Base-by-base conservation (phyloP, 2,888 invertebrate genomes). In the Ectemnius lituratus region DNA sequence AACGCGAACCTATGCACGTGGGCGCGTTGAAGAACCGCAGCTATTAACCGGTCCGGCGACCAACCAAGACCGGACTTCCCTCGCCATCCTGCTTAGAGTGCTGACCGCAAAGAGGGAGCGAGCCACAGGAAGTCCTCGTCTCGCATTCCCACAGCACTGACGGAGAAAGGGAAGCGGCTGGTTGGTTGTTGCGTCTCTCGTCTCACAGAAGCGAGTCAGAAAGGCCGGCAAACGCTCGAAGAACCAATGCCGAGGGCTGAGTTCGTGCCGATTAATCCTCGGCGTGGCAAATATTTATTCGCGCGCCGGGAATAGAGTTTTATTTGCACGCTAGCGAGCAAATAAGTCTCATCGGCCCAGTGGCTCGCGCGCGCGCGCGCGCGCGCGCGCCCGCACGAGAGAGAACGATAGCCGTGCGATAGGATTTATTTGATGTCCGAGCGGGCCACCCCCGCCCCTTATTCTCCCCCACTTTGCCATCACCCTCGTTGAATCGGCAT, bases 21-120 rank as follows among this genome's bases (percentile, higher is more conserved):
- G 65, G 65, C 65, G 23, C 23, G 52, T 52, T 70, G 18, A 61
- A 70, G 60, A 59, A 56, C 70, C 28, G 1, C 6, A 64, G 20
- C 58, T 63, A 73, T 76, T 76, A 76, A 73, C 67, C 76, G 70
- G 76, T 73, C 67, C 73, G 27, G 37, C 67, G 73, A 67, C 66
- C 58, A 75, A 28, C 14, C 16, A 28, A 23, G 18, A 47, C 45
- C 58, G 20, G 46, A 28, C 20, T 59, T 37, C 18, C n/a, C 20
- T 71, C 23, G 14, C 46, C n/a, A 61, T 46, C n/a, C 20, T 47
- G 37, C 37, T 37, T 37, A 37, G 37, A 37, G 37, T 37, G 37
- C 37, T 37, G 37, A 37, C 37, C 37, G 11, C 37, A 37, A 11
- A 37, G 37, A 37, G 37, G 37, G 37, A 37, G 37, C 37, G 37